Conservation (phyloP, 2,888 invertebrate species). For the Pyrocoelia pectoralis region DNA sequence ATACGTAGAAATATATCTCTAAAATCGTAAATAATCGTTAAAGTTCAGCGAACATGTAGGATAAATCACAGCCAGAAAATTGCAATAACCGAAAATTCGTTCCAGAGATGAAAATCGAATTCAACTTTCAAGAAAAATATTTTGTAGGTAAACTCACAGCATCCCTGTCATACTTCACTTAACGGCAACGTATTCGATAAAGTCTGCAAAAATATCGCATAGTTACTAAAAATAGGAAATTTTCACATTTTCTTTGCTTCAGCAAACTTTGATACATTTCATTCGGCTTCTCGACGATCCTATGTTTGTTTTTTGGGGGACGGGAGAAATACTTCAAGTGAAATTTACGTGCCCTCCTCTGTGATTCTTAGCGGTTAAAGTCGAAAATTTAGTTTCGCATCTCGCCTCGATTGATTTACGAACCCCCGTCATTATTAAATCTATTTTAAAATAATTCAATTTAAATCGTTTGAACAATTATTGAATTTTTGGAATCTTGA, state of each 20-base stretch:
- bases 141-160: constrained; percentile 5
- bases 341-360: constrained; percentile 24
- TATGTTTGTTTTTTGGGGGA: constrained; percentile 30
- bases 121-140: constrained; percentile 12
- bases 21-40: constrained; percentile 32
- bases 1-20: constrained; percentile 15
- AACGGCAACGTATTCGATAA: constrained; percentile 6
- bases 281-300: constrained; percentile 29
- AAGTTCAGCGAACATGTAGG: constrained; percentile 28
- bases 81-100: constrained; percentile 33
- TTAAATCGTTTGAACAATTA: not conserved
- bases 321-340: constrained; percentile 12
- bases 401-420: not conserved
- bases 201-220: constrained; percentile 7
- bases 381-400: not conserved
- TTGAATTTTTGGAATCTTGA: too few species aligned
- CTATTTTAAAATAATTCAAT: not conserved
- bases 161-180: constrained; percentile 17
- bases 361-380: not conserved
- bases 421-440: too few species aligned
- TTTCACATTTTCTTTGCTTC: constrained; percentile 40
- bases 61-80: constrained; percentile 34
- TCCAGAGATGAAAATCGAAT: constrained; percentile 29
- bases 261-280: constrained; percentile 41
- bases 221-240: constrained; percentile 30